A percentile compares a stretch with the other conserved stretches of the same genome.
Evolutionary conservation across 2,888 invertebrate species (phyloP).

Genomic region (Zygaena filipendulae): DNA sequence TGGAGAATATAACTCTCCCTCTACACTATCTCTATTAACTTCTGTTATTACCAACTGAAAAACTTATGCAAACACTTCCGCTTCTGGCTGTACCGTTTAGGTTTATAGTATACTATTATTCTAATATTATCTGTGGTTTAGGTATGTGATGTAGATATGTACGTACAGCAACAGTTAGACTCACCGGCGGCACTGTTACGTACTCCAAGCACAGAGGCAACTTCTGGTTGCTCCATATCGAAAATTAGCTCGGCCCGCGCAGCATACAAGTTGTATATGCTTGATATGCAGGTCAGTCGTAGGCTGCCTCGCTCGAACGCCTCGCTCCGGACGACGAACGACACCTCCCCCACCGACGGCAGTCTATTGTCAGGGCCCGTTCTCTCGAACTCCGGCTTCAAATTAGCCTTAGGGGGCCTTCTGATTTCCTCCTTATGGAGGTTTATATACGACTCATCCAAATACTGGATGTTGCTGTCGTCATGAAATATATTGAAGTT

Average conservation of each 20-base stretch:
- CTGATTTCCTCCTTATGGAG: slow-evolving; percentile 58
- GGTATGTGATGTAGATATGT: too few relatives aligned
- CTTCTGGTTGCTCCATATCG: slow-evolving; percentile 79
- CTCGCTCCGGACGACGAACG: slow-evolving; percentile 71
- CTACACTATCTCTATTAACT: too few relatives aligned
- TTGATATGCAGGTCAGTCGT: slow-evolving; percentile 73
- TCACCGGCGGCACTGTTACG: slow-evolving; percentile 70
- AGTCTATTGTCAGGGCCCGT: slow-evolving; percentile 50
- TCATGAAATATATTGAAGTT: slow-evolving; percentile 56
- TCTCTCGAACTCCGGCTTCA: slow-evolving; percentile 43
- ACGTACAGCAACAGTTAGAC: too few relatives aligned
- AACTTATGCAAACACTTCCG: too few relatives aligned
- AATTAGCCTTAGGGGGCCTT: slow-evolving; percentile 44
- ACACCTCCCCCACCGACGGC: slow-evolving; percentile 57
- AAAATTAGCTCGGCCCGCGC: slow-evolving; percentile 71
- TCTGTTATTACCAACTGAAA: too few relatives aligned
- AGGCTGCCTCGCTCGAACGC: slow-evolving; percentile 74
- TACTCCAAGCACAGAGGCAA: slow-evolving; percentile 79
- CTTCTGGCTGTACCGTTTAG: too few relatives aligned
- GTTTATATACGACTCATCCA: slow-evolving; percentile 58
- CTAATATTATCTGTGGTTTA: too few relatives aligned
- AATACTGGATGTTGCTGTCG: slow-evolving; percentile 52
- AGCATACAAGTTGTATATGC: slow-evolving; percentile 75
- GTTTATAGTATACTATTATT: too few relatives aligned
- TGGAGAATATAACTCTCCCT: too few relatives aligned